These are phyloP conservation scores for Nomada lathburiana DNA, from an alignment of 2,888 invertebrate species.

Conservation along the genomic window DNA sequence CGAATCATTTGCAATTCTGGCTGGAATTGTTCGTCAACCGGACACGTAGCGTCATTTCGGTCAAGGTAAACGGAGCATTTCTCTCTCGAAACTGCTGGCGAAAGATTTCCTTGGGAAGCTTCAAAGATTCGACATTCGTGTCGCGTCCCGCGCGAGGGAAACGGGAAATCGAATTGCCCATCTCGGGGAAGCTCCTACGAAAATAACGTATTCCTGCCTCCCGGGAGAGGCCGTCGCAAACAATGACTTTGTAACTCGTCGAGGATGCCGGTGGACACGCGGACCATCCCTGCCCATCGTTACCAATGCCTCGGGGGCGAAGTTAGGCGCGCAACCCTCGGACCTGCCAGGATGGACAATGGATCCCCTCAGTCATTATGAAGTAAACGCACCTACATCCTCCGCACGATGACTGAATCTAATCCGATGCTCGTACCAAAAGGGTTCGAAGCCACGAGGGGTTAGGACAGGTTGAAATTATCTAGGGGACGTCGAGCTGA, in stretches of 20 bases:
- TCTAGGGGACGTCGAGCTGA: slow-evolving; percentile 21
- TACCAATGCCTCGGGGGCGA: slow-evolving; percentile 68
- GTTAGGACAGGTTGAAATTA: slow-evolving; percentile 62
- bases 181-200: neutral
- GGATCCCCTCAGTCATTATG: slow-evolving; percentile 76
- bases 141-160: neutral
- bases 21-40: no score
- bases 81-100: no score
- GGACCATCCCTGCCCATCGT: slow-evolving; percentile 29
- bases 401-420: slow-evolving; percentile 77
- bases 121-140: neutral
- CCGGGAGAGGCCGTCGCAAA: slow-evolving; percentile 67
- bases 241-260: slow-evolving; percentile 73
- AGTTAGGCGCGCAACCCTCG: slow-evolving; percentile 65
- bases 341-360: slow-evolving; percentile 69
- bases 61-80: no score
- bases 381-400: slow-evolving; percentile 75
- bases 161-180: slow-evolving; percentile 14
- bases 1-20: no score
- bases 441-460: slow-evolving; percentile 58
- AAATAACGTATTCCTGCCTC: slow-evolving; percentile 69
- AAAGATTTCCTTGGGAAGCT: slow-evolving; percentile 9
- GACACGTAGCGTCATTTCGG: no score
- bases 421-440: slow-evolving; percentile 77
- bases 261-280: slow-evolving; percentile 59